Evolutionary conservation across 2,113 vertebrate species (phyloP), one percentile per base, ranked within the genome.

Genomic region (Trinectes maculatus): DNA sequence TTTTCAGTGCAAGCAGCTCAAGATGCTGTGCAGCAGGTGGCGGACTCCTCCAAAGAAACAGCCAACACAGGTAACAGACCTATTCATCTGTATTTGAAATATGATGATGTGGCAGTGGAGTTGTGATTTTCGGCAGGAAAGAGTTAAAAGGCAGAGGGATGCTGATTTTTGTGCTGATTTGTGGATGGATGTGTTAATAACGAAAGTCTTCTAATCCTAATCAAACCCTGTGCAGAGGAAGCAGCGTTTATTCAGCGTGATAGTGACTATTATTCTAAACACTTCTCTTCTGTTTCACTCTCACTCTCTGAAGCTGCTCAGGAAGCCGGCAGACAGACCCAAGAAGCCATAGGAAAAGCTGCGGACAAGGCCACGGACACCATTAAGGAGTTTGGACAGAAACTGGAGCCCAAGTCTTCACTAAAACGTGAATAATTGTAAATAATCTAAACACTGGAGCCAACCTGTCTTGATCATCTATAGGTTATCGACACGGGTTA

Each of bases 11-110:
- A 91, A 55, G 88, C 88, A 81, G 87, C 90, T 66, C 88, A 93
- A 55, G 92, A 91, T 0, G 88, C 87, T 9, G 89, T 93, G 71
- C 91, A 93, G 80, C 91, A 93, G 91, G 91, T 92, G 87, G 91
- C 90, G 84, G 91, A 93, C 44, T 90, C 91, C 36, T 90, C 91
- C 73, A 93, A 91, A 87, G 93, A 92, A 87, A 89, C 90, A 21
- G 84, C 79, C 59, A 87, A 48, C 71, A 73, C 26, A 65, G 92
- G 93, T 93, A 87, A 67, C 47, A 8, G 6, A 9, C 39, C 26
- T 43, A 13, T 15, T 19, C 15, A 3, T 59, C 13, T 59, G 5
- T 29, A 16, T 28, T 25, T 65, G 10, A 65, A 26, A n/a, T 7
- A 0, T 60, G 4, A 22, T 16, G 2, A 24, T 31, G 8, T 57